A percentile compares a stretch with the other conserved stretches of the same genome.
Conservation (phyloP, 2,888 invertebrate genomes). For the Epirrhoe tristata region DNA sequence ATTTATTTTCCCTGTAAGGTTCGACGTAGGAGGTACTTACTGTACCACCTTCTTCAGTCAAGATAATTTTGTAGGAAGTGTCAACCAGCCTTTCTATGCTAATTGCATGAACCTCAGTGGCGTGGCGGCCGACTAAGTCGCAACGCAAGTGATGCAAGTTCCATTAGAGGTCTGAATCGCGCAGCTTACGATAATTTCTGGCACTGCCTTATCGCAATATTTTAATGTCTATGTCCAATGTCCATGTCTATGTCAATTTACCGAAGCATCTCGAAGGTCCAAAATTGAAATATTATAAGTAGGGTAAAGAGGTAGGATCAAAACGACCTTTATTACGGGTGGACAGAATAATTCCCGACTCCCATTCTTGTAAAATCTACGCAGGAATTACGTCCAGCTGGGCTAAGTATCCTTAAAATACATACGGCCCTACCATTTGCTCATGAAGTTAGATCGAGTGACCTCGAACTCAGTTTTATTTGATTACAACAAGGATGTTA, state of each 20-base stretch:
- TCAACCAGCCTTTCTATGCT: too few species aligned
- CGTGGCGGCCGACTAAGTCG: too few species aligned
- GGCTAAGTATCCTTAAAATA: conserved; percentile 50
- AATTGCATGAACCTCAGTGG: too few species aligned
- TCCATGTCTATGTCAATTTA: too few species aligned
- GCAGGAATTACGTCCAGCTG: conserved; percentile 52
- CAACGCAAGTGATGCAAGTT: too few species aligned
- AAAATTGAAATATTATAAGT: conserved; percentile 33
- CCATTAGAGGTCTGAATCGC: too few species aligned
- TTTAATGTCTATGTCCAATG: too few species aligned
- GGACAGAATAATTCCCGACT: conserved; percentile 48
- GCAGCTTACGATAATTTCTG: too few species aligned
- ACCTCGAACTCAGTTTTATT: neutral
- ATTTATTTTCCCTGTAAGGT: neutral
- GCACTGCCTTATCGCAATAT: too few species aligned
- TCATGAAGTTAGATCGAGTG: conserved; percentile 12
- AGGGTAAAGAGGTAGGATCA: conserved; percentile 36
- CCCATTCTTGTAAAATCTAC: conserved; percentile 51
- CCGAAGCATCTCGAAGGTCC: conserved; percentile 2
- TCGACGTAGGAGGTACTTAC: too few species aligned
- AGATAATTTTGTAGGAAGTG: too few species aligned
- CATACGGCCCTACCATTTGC: conserved; percentile 37
- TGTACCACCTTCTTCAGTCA: too few species aligned
- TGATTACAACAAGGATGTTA: neutral
- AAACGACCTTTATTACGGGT: conserved; percentile 46